A percentile compares a stretch with the other conserved stretches of the same genome.
Conservation (phyloP, 2,888 invertebrate species). For the Trichopoda pennipes region DNA sequence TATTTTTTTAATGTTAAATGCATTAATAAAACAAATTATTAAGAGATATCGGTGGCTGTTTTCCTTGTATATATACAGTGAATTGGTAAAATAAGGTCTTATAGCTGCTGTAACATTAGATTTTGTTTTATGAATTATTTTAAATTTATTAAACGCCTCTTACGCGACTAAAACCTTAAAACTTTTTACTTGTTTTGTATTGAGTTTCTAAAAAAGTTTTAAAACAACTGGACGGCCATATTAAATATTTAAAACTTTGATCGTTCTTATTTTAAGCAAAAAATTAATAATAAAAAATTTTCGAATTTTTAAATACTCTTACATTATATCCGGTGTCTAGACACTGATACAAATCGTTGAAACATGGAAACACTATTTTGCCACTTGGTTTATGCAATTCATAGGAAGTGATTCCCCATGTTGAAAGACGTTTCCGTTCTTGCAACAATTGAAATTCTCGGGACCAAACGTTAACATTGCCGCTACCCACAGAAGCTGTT, state of each 20-base stretch:
- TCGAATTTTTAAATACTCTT: constrained; percentile 73
- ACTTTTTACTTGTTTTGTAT: too few species aligned
- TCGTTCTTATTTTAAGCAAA: not conserved
- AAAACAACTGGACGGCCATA: too few species aligned
- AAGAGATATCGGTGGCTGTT: too few species aligned
- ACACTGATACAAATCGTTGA: constrained; percentile 93
- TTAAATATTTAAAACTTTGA: too few species aligned
- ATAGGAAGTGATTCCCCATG: constrained; percentile 96
- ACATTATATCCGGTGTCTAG: constrained; percentile 87
- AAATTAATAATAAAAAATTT: not conserved
- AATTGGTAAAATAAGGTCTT: too few species aligned
- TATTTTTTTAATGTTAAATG: too few species aligned
- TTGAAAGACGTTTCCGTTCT: constrained; percentile 94
- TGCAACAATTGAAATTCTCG: constrained; percentile 94
- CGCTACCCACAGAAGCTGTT: constrained; percentile 75
- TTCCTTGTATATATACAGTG: too few species aligned
- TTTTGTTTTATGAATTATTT: too few species aligned
- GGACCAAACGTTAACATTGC: constrained; percentile 84
- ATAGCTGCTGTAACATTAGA: too few species aligned
- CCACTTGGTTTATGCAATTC: constrained; percentile 91
- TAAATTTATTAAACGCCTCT: too few species aligned
- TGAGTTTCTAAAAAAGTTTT: too few species aligned
- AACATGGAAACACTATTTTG: constrained; percentile 94
- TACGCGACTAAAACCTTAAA: too few species aligned
- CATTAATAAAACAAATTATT: not conserved